Evolutionary conservation across 1,140 invertebrate species (phyloP).

Genomic region (Drosophila guanche): DNA sequence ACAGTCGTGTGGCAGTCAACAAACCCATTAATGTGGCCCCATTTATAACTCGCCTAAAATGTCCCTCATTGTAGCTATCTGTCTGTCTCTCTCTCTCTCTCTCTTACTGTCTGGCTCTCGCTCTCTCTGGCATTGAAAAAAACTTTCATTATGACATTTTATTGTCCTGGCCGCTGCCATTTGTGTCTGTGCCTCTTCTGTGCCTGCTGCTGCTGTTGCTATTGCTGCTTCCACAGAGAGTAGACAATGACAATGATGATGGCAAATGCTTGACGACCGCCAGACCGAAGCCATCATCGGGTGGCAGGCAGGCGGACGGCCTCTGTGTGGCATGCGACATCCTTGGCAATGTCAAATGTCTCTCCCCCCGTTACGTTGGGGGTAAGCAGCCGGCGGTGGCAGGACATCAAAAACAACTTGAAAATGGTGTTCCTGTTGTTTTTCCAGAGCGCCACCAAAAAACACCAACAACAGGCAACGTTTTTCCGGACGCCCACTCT

Average conservation of each 20-base stretch:
- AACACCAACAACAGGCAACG: constrained; percentile 18
- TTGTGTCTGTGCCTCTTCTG: constrained; percentile 43
- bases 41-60: constrained; percentile 67
- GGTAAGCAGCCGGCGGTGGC: constrained; percentile 12
- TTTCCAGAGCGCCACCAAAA: constrained; percentile 20
- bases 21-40: constrained; percentile 75
- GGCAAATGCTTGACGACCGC: constrained; percentile 22
- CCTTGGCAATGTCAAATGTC: constrained; percentile 18
- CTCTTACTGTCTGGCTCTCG: constrained; percentile 8
- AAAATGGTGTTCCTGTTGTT: constrained; percentile 47
- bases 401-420: constrained; percentile 40
- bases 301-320: constrained; percentile 4
- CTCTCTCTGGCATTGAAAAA: constrained; percentile 14
- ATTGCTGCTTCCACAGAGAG: constrained; percentile 31
- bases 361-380: constrained; percentile 1
- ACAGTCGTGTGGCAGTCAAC: constrained; percentile 60
- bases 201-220: constrained; percentile 19
- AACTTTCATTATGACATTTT: constrained; percentile 80
- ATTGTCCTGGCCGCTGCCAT: constrained; percentile 69
- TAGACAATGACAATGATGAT: constrained; percentile 59
- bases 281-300: constrained; percentile 42
- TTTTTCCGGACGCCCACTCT: constrained; percentile 6
- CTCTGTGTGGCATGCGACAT: constrained; percentile 1
- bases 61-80: constrained; percentile 4
- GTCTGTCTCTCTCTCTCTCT: too few species aligned